These are phyloP conservation scores for Potorous gilbertii DNA, from an alignment of 2,797 vertebrate species.

Conservation along the genomic window DNA sequence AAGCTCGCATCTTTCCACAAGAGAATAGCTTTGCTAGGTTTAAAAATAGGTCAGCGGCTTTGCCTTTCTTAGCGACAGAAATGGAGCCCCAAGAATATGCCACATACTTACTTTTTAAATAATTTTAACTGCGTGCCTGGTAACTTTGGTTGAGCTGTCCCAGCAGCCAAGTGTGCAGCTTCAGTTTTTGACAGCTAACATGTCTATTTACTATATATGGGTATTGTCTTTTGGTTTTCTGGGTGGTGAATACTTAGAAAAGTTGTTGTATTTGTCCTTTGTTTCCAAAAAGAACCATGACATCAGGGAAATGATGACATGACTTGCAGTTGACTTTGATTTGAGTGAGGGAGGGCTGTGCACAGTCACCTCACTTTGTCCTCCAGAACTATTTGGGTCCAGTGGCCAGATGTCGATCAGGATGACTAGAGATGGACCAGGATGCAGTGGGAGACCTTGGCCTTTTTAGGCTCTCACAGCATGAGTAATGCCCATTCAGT, in stretches of 20 bases:
- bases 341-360: no score
- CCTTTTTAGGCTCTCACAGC: no score
- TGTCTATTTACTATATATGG: constrained; percentile 65
- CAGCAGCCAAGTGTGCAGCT: constrained; percentile 56
- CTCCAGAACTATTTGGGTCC: no score
- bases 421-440: no score
- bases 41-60: constrained; percentile 71
- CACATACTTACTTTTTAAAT: constrained; percentile 52
- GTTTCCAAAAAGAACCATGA: no score
- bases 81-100: constrained; percentile 28
- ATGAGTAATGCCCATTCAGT: no score
- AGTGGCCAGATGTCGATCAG: no score
- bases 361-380: no score
- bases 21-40: constrained; percentile 58
- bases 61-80: constrained; percentile 37
- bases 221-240: constrained; percentile 70
- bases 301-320: no score
- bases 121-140: constrained; percentile 53
- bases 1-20: constrained; percentile 68
- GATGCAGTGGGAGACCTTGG: no score
- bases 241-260: constrained; percentile 57
- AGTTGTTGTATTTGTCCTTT: no score
- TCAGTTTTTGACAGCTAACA: constrained; percentile 64
- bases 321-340: no score
- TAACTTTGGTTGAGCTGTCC: constrained; percentile 46